Percentiles rank a stretch among this genome's conserved stretches.
Evolutionary conservation across 2,888 invertebrate genomes (phyloP).

Genomic region (Lasioglossum figueresi): DNA sequence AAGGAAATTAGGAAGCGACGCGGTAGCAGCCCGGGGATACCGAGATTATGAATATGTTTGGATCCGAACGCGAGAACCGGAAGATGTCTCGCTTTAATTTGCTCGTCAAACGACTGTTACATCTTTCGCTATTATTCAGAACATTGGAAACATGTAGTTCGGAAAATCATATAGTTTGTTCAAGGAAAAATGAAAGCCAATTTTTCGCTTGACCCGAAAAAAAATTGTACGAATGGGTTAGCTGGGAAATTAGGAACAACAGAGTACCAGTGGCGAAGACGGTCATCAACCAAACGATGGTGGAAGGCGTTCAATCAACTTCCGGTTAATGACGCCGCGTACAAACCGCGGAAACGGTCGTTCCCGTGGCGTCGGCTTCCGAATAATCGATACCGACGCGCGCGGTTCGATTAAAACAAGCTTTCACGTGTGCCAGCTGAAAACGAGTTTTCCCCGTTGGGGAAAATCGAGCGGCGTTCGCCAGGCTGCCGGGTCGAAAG

Average conservation of each 20-base stretch:
- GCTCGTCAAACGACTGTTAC: background rate
- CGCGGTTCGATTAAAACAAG: constrained; percentile 12
- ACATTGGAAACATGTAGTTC: background rate
- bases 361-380: background rate
- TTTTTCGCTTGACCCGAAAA: background rate
- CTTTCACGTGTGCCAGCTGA: constrained; percentile 1
- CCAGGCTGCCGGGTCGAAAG: background rate
- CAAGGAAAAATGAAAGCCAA: no score
- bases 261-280: no score
- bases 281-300: background rate
- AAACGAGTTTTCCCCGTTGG: constrained; percentile 9
- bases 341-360: background rate
- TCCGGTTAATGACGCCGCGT: background rate
- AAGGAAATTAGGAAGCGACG: constrained; percentile 30
- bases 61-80: background rate
- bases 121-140: background rate
- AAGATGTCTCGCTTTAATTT: background rate
- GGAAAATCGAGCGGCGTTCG: background rate
- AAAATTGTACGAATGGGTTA: background rate
- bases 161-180: no score
- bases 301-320: constrained; percentile 13
- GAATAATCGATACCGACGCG: constrained; percentile 14
- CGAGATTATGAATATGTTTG: background rate
- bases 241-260: background rate
- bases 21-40: background rate